Evolutionary conservation across 2,888 invertebrate genomes (phyloP), one percentile per base, ranked within the genome.

Genomic region (Platypus cylindrus): DNA sequence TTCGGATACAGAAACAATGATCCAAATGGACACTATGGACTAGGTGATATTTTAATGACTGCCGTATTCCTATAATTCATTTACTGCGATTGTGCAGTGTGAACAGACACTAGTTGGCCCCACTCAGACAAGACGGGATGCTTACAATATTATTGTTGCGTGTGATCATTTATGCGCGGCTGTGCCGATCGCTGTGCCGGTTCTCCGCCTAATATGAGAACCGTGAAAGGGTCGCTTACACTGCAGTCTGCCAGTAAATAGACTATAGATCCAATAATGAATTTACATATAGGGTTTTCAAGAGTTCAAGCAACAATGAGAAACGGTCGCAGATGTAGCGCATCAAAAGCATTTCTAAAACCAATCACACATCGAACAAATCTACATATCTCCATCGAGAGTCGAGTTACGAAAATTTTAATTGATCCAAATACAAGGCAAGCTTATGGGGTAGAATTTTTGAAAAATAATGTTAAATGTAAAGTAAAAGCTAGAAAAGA

Each of bases 271-370:
- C 23, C 5, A 23, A 12, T 31, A 12, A n/a, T 71, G 3, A 58
- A 74, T 20, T 31, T 31, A 16, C 4, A 7, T 34, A 13, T 26
- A 46, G 82, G 83, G 1, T 82, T 83, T 51, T 74, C 76, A 1
- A 68, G 71, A 33, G 74, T 73, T 0, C 81, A 81, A 54, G 79
- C 78, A 0, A 82, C 77, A 15, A 67, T 81, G 55, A 63, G 73
- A 31, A 66, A 71, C 34, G 87, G 87, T 0, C 67, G 77, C 32
- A 66, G 87, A 39, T 83, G 83, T 46, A 86, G 85, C 53, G 75
- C 82, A 0, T 71, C 77, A 2, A 84, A 83, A 57, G 85, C 86
- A 0, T 87, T 82, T 55, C 62, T 86, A 11, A 68, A 71, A 44
- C 79, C 84, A 0, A 67, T 78, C 2, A 62, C 70, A 8, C 53